phyloP scores from a whole-genome alignment of 2,797 vertebrate genomes.

The Chelonia mydas region DNA sequence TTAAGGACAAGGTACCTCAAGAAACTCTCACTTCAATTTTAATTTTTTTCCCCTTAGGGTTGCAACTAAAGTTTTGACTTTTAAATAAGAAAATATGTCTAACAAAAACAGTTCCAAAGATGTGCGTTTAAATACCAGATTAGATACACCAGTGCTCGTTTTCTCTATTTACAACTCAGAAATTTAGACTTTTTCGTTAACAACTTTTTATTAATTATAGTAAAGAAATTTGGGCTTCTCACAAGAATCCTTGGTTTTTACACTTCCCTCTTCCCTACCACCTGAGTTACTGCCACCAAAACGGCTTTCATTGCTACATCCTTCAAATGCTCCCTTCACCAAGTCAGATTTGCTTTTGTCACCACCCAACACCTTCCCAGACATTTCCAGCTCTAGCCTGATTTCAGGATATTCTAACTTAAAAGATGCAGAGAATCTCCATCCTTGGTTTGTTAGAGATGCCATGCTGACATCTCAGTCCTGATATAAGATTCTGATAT shows the following conservation, averaged over 20 bases:
- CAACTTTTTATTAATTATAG: neutral
- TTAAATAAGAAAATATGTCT: neutral
- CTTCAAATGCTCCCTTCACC: neutral
- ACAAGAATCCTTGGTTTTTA: neutral
- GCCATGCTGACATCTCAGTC: neutral
- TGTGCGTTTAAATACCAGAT: neutral
- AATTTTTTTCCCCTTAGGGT: no score
- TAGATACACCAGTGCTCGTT: neutral
- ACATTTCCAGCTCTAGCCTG: neutral
- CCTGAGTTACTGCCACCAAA: rapidly evolving
- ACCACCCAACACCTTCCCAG: neutral
- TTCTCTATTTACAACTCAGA: neutral
- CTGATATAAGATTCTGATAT: neutral
- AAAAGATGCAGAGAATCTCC: neutral
- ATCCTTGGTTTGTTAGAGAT: neutral
- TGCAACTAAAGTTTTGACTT: neutral
- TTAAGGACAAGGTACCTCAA: neutral
- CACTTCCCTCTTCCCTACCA: neutral
- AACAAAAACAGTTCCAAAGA: neutral
- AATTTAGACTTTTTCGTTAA: neutral
- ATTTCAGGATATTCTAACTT: neutral
- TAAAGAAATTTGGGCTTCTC: neutral
- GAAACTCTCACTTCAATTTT: neutral
- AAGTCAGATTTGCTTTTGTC: neutral
- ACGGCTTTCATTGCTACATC: neutral